Base-by-base conservation (phyloP, 2,888 invertebrate species). In the Patella caerulea region DNA sequence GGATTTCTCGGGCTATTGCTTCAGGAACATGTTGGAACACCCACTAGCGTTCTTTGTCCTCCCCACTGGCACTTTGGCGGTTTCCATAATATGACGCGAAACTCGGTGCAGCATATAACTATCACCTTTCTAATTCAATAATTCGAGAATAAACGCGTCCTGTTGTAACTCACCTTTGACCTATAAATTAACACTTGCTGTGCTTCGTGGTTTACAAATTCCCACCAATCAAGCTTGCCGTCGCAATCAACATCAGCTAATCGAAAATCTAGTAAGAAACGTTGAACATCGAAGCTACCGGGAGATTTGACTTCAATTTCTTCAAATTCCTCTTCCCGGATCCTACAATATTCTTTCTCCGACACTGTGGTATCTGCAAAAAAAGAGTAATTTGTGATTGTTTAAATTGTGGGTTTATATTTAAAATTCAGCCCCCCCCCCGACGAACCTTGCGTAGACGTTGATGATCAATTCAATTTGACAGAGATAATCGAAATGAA, bases 161-260 rank as follows among this genome's bases (percentile, higher is more conserved):
- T 24, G 24, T 29, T 29, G 3, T 15, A n/a, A 24, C 78, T 19
- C 74, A 86, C 86, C 83, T 82, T 82, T 19, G 83, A 72, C 53
- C 84, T 75, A 34, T 77, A 81, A 1, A 80, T 84, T 1, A 87
- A 81, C 72, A 78, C 78, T 9, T 75, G 71, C 55, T 84, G 85
- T 9, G 84, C 83, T 34, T 86, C 86, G 59, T 86, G 82, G 78
- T 85, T 86, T 12, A 86, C 78, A 74, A 87, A 87, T 78, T 87
- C 86, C 86, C 86, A 86, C 86, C 86, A 86, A 76, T 86, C 84
- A 12, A 87, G 78, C 53, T 53, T 73, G n/a, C 83, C 82, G 73
- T 84, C 83, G n/a, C 80, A 79, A 75, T 87, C 83, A 71, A 78
- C 77, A 77, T 87, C 87, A 54, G 84, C 84, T 55, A 82, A 71